Evolutionary conservation across 2,113 vertebrate species (phyloP), one percentile per base, ranked within the genome.

Genomic region (Daphoenositta chrysoptera): DNA sequence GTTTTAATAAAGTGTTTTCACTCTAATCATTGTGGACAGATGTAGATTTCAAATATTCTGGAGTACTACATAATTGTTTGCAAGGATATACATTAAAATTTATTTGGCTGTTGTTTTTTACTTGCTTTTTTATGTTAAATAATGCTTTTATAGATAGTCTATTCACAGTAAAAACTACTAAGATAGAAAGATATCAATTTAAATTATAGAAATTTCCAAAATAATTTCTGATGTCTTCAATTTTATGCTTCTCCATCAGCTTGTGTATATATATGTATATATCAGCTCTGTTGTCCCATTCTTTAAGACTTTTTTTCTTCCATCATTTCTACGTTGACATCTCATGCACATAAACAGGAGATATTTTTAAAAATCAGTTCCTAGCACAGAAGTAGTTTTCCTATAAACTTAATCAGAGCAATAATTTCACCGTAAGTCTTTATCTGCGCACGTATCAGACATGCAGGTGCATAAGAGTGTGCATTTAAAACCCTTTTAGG

Each of bases 1-100:
- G 72, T 37, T 20, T 89, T 92, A 83, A 85, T 82, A 51, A 86
- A 85, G 10, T 80, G 15, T 73, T 94, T 92, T 81, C 22, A 65
- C 42, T 85, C 65, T 68, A 78, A 79, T 83, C 56, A 90, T 93
- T 82, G 45, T 71, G 50, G 30, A 45, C 10, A 60, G 19, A 65
- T 78, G 26, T 45, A 89, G n/a, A 68, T 79, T 66, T 88, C 65
- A 82, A 31, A 51, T 16, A 54, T 40, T 91, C 9, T 72, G 17
- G 23, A 53, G 4, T 44, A 58, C 39, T 87, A 57, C n/a, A 27
- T 12, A 70, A 31, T 44, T 66, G 18, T 66, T 91, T 87, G 30
- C 35, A 42, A 66, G 7, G 40, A 53, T 71, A 40, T 6, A 40
- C 9, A 21, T 47, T 88, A 20, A 30, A 69, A 51, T 27, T 39